Evolutionary conservation across 2,797 vertebrate species (phyloP).

Genomic region (Onychomys torridus): DNA sequence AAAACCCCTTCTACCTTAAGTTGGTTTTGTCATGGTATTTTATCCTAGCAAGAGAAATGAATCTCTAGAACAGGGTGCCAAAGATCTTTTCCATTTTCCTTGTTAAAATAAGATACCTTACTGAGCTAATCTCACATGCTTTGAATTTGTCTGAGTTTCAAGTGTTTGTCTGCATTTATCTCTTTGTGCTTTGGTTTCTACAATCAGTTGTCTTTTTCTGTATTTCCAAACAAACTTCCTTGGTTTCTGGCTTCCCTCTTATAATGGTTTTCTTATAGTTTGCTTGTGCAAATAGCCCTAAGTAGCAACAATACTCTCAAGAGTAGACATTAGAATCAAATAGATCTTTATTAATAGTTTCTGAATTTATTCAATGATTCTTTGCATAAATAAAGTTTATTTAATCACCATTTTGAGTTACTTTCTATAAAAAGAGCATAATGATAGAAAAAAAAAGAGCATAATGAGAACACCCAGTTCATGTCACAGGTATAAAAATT

Average conservation of each 20-base stretch:
- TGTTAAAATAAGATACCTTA: neutral
- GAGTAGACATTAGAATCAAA: neutral
- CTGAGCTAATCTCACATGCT: neutral
- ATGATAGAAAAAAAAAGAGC: neutral
- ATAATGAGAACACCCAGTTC: neutral
- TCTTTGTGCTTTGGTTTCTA: neutral
- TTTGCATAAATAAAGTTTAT: neutral
- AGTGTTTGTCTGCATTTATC: neutral
- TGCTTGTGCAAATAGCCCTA: neutral
- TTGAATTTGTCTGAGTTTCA: neutral
- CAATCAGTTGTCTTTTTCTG: neutral
- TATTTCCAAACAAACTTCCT: neutral
- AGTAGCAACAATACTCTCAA: constrained; percentile 27
- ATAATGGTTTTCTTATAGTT: neutral
- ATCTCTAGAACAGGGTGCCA: neutral
- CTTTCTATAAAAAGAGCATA: neutral
- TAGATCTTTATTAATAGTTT: constrained; percentile 9
- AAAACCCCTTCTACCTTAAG: neutral
- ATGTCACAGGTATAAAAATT: neutral
- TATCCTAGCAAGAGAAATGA: neutral
- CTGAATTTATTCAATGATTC: neutral
- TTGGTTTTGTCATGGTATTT: neutral
- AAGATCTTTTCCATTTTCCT: neutral
- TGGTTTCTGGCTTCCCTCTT: constrained; percentile 10
- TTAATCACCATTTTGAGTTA: constrained; percentile 8